Evolutionary conservation across 1,140 invertebrate genomes (phyloP).

Genomic region (Procambarus virginalis): DNA sequence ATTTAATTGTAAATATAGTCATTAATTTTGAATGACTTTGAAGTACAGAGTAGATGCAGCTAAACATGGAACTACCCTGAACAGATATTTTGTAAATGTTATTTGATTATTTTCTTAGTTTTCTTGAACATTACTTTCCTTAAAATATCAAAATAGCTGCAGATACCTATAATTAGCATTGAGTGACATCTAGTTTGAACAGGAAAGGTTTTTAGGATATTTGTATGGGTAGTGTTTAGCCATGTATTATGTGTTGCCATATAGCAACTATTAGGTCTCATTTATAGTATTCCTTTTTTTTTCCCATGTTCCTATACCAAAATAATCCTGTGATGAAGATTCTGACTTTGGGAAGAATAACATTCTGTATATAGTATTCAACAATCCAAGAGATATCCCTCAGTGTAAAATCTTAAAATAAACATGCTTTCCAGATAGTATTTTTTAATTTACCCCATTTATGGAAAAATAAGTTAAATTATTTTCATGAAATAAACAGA

Average conservation of each 20-base stretch:
- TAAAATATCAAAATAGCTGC: neutral
- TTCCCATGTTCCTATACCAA: constrained; percentile 42
- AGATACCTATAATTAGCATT: neutral
- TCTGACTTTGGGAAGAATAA: constrained; percentile 49
- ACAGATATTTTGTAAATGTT: neutral
- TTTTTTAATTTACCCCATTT: constrained; percentile 11
- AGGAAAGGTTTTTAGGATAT: constrained; percentile 35
- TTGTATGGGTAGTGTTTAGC: constrained; percentile 45
- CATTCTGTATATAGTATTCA: constrained; percentile 55
- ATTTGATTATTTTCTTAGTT: neutral
- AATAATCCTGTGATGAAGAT: constrained; percentile 58
- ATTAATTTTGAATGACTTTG: neutral
- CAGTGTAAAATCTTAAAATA: constrained; percentile 57
- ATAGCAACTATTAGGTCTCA: constrained; percentile 27
- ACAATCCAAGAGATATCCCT: constrained; percentile 48
- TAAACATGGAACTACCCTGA: neutral
- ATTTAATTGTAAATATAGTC: constrained; percentile 5
- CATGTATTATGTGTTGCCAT: constrained; percentile 51
- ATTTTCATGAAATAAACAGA: too few relatives aligned
- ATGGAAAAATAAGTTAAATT: neutral
- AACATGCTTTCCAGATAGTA: constrained; percentile 39
- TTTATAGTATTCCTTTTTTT: constrained; percentile 50
- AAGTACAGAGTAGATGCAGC: neutral
- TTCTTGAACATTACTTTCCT: neutral
- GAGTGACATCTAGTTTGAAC: constrained; percentile 33